phyloP scores from a whole-genome alignment of 1,140 invertebrate species.

The Listronotus bonariensis region DNA sequence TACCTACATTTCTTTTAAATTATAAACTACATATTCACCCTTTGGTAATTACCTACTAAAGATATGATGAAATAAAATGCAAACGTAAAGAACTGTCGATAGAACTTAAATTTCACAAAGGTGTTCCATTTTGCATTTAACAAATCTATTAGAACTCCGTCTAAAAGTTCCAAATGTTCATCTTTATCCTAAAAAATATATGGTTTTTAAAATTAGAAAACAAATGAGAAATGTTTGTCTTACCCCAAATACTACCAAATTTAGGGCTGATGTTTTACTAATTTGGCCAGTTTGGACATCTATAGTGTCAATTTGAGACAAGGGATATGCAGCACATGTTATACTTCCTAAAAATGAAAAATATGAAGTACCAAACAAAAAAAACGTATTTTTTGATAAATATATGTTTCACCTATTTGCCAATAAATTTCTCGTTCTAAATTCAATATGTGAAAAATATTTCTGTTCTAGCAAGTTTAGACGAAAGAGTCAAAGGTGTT shows the following conservation, averaged over 20 bases:
- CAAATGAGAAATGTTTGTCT: conserved; percentile 1
- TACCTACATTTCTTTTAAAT: too few relatives aligned
- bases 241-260: conserved; percentile 98
- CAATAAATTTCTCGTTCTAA: conserved; percentile 95
- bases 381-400: conserved; percentile 40
- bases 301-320: conserved; percentile 96
- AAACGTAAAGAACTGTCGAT: conserved; percentile 89
- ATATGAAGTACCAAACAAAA: conserved; percentile 37
- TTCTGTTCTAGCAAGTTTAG: conserved; percentile 89
- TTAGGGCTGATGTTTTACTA: conserved; percentile 90
- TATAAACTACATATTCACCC: too few relatives aligned
- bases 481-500: conserved; percentile 91
- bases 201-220: neutral
- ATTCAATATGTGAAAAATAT: conserved; percentile 96
- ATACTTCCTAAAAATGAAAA: conserved; percentile 80
- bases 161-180: conserved; percentile 94
- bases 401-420: conserved; percentile 73
- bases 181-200: conserved; percentile 77
- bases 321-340: conserved; percentile 94
- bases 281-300: conserved; percentile 88
- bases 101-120: conserved; percentile 94
- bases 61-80: conserved; percentile 88
- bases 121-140: conserved; percentile 98
- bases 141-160: conserved; percentile 92
- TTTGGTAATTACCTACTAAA: conserved; percentile 58